These are phyloP conservation scores for Seladonia tumulorum DNA, from an alignment of 2,888 invertebrate species.

Conservation along the genomic window DNA sequence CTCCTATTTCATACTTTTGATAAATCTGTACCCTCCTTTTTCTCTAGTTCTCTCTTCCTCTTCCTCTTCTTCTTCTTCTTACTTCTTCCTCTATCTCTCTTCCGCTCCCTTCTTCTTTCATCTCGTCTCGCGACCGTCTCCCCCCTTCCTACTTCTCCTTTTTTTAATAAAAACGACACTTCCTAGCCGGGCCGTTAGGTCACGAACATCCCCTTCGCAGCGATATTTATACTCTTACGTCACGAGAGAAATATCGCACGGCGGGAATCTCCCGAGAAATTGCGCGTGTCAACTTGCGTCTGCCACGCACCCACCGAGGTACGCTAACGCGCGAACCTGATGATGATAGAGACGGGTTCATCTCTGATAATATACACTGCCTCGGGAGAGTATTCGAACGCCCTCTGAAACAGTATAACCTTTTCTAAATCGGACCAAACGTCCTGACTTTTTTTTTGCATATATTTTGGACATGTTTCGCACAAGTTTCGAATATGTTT, in stretches of 20 bases:
- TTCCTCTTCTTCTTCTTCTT: slow-evolving; percentile 40
- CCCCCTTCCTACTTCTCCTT: slow-evolving; percentile 32
- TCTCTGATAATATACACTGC: too few relatives aligned
- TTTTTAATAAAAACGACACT: slow-evolving; percentile 68
- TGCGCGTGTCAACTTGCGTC: slow-evolving; percentile 4
- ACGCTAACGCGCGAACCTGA: neutral
- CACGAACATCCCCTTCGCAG: slow-evolving; percentile 67
- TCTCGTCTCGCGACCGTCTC: neutral
- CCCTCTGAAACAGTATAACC: too few relatives aligned
- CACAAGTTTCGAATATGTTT: too few relatives aligned
- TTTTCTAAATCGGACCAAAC: too few relatives aligned
- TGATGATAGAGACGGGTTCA: too few relatives aligned
- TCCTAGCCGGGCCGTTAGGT: slow-evolving; percentile 56
- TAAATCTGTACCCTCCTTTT: slow-evolving; percentile 64
- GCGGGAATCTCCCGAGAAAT: slow-evolving; percentile 62
- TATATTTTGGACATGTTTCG: too few relatives aligned
- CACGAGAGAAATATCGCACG: slow-evolving; percentile 71
- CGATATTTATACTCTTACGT: slow-evolving; percentile 72
- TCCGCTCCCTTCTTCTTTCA: neutral
- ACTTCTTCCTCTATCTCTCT: neutral
- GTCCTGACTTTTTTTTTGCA: too few relatives aligned
- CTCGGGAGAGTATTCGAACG: too few relatives aligned
- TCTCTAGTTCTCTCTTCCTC: neutral
- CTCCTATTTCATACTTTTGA: slow-evolving; percentile 60
- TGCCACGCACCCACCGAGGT: neutral